Evolutionary conservation across 2,888 invertebrate genomes (phyloP).

Genomic region (Hemaris fuciformis): DNA sequence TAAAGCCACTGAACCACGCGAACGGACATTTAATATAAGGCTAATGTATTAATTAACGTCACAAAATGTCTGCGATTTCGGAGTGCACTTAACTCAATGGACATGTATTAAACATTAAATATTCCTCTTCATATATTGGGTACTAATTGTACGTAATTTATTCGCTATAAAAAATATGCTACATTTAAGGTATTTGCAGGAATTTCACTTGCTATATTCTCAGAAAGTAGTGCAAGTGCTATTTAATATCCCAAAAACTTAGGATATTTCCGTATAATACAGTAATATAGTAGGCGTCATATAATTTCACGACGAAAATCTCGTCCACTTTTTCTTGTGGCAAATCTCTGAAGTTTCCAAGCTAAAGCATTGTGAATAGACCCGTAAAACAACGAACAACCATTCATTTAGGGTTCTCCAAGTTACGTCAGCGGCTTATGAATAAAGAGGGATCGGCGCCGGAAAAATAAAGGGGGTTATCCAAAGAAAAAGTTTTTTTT

Average conservation of each 20-base stretch:
- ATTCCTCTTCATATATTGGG: neutral
- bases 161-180: too few species aligned
- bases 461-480: conserved; percentile 72
- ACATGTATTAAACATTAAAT: neutral
- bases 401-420: conserved; percentile 78
- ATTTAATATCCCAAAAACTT: neutral
- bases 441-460: conserved; percentile 72
- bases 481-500: conserved; percentile 73
- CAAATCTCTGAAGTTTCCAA: conserved; percentile 73
- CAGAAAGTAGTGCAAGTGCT: neutral
- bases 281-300: conserved; percentile 52
- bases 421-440: conserved; percentile 78
- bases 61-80: conserved; percentile 26
- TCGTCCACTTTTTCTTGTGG: conserved; percentile 52
- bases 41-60: conserved; percentile 49
- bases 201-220: too few species aligned
- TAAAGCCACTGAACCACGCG: conserved; percentile 40
- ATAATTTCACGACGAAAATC: conserved; percentile 53
- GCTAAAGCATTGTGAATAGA: conserved; percentile 76
- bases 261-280: conserved; percentile 39
- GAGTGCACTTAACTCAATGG: conserved; percentile 30
- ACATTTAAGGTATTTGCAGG: neutral
- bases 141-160: neutral
- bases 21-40: conserved; percentile 42
- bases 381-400: conserved; percentile 80